Percentiles rank a stretch among this genome's conserved stretches.
These are phyloP conservation scores for Pinna nobilis DNA, from an alignment of 1,140 invertebrate species.

Conservation along the genomic window DNA sequence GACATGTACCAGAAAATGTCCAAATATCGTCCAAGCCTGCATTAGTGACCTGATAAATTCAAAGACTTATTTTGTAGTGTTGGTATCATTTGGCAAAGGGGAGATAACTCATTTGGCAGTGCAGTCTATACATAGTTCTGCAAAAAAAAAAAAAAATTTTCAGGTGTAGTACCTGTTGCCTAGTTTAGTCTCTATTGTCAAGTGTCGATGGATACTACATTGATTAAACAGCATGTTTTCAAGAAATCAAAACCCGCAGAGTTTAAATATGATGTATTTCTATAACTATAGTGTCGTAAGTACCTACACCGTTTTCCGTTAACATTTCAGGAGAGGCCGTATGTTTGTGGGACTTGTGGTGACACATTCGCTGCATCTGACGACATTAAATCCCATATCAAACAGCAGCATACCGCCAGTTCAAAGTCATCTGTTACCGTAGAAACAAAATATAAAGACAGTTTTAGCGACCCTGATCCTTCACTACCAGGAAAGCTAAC, in stretches of 20 bases:
- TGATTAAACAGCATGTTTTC: neutral
- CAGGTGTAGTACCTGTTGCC: neutral
- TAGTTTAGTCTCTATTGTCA: neutral
- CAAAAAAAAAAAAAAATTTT: neutral
- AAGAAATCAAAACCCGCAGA: neutral
- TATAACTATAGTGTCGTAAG: neutral
- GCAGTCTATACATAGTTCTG: too few relatives aligned
- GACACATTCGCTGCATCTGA: slow-evolving; percentile 58
- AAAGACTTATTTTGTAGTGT: too few relatives aligned
- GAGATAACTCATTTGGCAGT: too few relatives aligned
- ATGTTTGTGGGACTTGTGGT: slow-evolving; percentile 69
- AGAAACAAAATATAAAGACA: too few relatives aligned
- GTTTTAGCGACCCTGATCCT: too few relatives aligned
- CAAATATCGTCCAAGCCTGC: too few relatives aligned
- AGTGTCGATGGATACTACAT: neutral
- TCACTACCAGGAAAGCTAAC: too few relatives aligned
- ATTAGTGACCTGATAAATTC: too few relatives aligned
- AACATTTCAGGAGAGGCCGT: slow-evolving; percentile 64
- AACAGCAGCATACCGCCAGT: too few relatives aligned
- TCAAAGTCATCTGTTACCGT: too few relatives aligned
- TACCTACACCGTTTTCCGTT: neutral
- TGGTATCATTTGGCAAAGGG: too few relatives aligned
- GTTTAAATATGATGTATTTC: neutral
- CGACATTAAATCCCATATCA: slow-evolving; percentile 49
- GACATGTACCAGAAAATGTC: too few relatives aligned